Conservation (phyloP, 2,888 invertebrate genomes). For the Rhingia campestris region DNA sequence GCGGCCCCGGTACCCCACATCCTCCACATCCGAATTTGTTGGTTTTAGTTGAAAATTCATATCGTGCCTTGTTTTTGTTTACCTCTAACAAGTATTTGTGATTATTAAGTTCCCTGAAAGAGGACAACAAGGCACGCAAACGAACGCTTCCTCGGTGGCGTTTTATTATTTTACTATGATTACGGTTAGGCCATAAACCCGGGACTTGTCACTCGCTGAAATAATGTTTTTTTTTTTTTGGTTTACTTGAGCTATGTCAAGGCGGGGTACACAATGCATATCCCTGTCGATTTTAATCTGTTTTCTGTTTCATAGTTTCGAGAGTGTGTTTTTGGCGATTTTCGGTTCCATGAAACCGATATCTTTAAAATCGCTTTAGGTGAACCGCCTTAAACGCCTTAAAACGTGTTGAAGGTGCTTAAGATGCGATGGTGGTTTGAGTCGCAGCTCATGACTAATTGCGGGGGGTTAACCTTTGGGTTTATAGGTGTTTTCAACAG, state of each 20-base stretch:
- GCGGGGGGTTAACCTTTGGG: slow-evolving; percentile 46
- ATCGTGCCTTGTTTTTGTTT: slow-evolving; percentile 64
- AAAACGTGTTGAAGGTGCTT: slow-evolving; percentile 46
- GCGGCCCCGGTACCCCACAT: slow-evolving; percentile 12
- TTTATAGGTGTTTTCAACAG: slow-evolving; percentile 54
- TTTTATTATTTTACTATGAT: slow-evolving; percentile 58
- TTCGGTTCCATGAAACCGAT: not conserved
- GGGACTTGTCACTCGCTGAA: slow-evolving; percentile 25
- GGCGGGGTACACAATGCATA: not conserved
- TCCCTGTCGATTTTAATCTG: not conserved
- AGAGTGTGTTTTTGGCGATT: slow-evolving; percentile 7
- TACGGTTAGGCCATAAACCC: slow-evolving; percentile 38
- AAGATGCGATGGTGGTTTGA: slow-evolving; percentile 50
- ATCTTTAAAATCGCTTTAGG: slow-evolving; percentile 6
- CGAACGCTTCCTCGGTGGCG: slow-evolving; percentile 24
- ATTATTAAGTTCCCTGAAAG: slow-evolving; percentile 59
- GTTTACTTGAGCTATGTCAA: not conserved
- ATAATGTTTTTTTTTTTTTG: slow-evolving; percentile 4
- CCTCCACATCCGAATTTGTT: slow-evolving; percentile 56
- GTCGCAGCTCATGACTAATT: slow-evolving; percentile 56
- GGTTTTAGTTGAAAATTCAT: slow-evolving; percentile 67
- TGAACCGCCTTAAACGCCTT: not conserved
- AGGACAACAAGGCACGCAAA: slow-evolving; percentile 35
- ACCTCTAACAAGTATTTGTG: slow-evolving; percentile 65
- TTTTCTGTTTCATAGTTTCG: slow-evolving; percentile 3